Base-by-base conservation (phyloP, 1,140 invertebrate species). In the Gerris buenoi region DNA sequence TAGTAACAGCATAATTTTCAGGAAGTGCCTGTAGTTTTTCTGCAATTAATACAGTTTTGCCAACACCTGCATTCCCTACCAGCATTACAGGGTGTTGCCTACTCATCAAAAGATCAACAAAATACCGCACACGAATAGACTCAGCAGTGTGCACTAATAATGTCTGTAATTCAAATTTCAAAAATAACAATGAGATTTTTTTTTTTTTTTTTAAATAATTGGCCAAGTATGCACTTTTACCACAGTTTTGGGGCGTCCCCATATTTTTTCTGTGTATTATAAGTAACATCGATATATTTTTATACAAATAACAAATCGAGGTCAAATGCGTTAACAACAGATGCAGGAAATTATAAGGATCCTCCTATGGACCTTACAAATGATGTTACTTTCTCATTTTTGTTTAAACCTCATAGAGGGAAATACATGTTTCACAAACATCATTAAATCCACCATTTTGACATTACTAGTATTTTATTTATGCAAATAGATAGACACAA, bases 131-230 rank as follows among this genome's bases (percentile, higher is more conserved):
- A 72, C 94, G 81, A 23, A 93, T 93, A 0, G 93, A 95, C 80
- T 98, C 95, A 10, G 89, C 83, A 3, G 95, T 97, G 71, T 93
- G 91, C n/a, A 98, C 94, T 56, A 97, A 75, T 5, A 88, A 86
- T 65, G 93, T 91, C 85, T 91, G 73, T 56, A 79, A 73, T 62
- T 70, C 1, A 64, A 63, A 56, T 25, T 28, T 66, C 25, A 56
- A 56, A 56, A 56, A 10, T 56, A n/a, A n/a, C n/a, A n/a, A n/a
- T n/a, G n/a, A n/a, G n/a, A n/a, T n/a, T n/a, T n/a, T n/a, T n/a
- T n/a, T n/a, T 13, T 13, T 13, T 13, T n/a, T 56, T 10, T 56
- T 56, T 56, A n/a, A 56, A 13, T n/a, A 56, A 56, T n/a, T 56
- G 46, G n/a, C 10, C 10, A 56, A 56, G n/a, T 13, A 56, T 13